Percentiles rank a stretch among this genome's conserved stretches.
These are phyloP conservation scores for Larimichthys polyactis DNA, from an alignment of 2,113 vertebrate species.

Conservation along the genomic window DNA sequence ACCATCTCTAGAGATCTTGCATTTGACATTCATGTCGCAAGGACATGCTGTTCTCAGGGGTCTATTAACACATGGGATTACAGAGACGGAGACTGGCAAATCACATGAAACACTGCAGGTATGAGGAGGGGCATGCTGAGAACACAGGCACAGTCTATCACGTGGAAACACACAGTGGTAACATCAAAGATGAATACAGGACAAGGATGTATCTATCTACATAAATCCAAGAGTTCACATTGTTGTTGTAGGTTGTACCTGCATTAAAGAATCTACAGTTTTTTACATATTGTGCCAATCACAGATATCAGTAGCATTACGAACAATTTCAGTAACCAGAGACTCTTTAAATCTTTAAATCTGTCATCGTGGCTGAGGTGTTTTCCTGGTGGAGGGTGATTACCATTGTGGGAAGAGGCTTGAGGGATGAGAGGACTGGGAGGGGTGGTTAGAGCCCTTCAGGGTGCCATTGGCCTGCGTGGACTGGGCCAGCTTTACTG, in stretches of 20 bases:
- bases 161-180: constrained; percentile 58
- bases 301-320: constrained; percentile 39
- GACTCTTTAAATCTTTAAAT: constrained; percentile 27
- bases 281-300: constrained; percentile 12
- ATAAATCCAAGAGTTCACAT: constrained; percentile 24
- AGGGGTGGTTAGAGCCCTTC: constrained; percentile 92
- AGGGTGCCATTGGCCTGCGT: constrained; percentile 96
- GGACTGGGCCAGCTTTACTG: constrained; percentile 95
- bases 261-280: constrained; percentile 1
- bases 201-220: constrained; percentile 27
- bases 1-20: neutral
- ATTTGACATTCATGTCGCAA: constrained; percentile 14
- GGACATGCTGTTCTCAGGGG: constrained; percentile 33
- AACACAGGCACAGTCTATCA: constrained; percentile 62
- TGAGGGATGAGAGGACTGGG: constrained; percentile 90
- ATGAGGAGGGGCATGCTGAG: constrained; percentile 73
- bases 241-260: constrained; percentile 8
- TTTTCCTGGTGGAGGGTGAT: constrained; percentile 71
- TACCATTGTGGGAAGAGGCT: constrained; percentile 97
- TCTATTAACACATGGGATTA: constrained; percentile 30
- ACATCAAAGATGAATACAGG: constrained; percentile 56
- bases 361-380: constrained; percentile 49
- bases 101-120: constrained; percentile 63
- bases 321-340: constrained; percentile 25
- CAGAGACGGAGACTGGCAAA: constrained; percentile 50